Evolutionary conservation across 1,140 invertebrate species (phyloP).

Genomic region (Berghia stephanieae): DNA sequence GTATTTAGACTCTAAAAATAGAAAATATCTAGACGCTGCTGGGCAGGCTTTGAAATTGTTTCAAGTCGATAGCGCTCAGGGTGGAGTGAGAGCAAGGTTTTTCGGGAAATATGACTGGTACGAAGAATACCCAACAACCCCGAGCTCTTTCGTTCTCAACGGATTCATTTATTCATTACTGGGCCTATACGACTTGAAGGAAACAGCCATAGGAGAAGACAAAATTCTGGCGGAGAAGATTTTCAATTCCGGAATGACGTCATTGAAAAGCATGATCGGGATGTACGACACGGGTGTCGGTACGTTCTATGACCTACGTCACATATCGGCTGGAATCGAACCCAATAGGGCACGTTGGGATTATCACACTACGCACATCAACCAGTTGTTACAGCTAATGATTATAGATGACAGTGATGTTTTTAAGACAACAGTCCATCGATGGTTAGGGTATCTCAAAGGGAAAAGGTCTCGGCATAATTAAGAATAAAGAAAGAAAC

Average conservation of each 20-base stretch:
- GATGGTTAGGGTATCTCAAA: constrained; percentile 96
- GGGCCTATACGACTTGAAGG: constrained; percentile 91
- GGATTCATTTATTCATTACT: constrained; percentile 98
- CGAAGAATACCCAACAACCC: constrained; percentile 97
- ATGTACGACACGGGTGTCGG: constrained; percentile 95
- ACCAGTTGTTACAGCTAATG: constrained; percentile 89
- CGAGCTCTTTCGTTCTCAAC: constrained; percentile 95
- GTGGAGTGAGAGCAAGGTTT: constrained; percentile 82
- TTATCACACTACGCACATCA: constrained; percentile 98
- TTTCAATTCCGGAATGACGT: constrained; percentile 86
- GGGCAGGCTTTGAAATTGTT: constrained; percentile 83
- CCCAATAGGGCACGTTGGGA: constrained; percentile 93
- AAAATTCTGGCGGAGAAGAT: constrained; percentile 68
- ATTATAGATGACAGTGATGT: constrained; percentile 84
- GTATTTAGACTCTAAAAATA: constrained; percentile 81
- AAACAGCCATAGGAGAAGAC: constrained; percentile 59
- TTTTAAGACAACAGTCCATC: constrained; percentile 83
- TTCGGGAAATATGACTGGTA: constrained; percentile 86
- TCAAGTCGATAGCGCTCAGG: constrained; percentile 72
- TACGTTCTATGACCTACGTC: constrained; percentile 95
- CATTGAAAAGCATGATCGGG: constrained; percentile 88
- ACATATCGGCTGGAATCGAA: constrained; percentile 83
- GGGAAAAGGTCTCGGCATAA: constrained; percentile 71
- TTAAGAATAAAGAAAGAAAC: no score
- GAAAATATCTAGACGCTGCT: constrained; percentile 83